Conservation (phyloP, 2,113 vertebrate genomes). For the Mormyrus lacerda region DNA sequence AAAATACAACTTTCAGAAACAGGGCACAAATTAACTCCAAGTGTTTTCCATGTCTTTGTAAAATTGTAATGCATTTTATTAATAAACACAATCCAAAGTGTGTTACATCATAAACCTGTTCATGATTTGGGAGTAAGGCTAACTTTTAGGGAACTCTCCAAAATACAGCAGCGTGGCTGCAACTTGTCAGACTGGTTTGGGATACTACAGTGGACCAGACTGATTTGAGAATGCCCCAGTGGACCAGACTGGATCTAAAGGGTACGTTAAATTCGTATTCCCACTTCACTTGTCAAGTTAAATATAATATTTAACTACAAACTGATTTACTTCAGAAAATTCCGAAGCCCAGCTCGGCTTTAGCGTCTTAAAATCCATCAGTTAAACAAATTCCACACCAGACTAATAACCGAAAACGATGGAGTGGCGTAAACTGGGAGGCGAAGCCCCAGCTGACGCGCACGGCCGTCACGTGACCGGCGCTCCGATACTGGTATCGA, state of each 20-base stretch:
- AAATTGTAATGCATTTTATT: not conserved
- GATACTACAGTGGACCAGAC: not conserved
- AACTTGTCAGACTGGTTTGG: not conserved
- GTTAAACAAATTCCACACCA: not conserved
- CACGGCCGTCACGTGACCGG: conserved; percentile 11
- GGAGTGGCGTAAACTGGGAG: not conserved
- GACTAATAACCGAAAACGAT: not conserved
- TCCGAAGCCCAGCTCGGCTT: not conserved
- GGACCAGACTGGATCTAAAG: not conserved
- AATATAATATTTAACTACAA: not conserved
- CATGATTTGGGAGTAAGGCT: not conserved
- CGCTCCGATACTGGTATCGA: conserved; percentile 30
- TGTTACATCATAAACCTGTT: not conserved
- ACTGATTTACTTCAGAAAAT: not conserved
- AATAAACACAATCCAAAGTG: not conserved
- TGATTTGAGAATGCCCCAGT: not conserved
- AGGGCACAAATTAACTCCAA: not conserved
- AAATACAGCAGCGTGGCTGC: not conserved
- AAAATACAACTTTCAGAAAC: not conserved
- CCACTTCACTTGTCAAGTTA: not conserved
- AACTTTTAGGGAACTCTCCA: not conserved
- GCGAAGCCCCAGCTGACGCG: not conserved
- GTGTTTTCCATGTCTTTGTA: not conserved
- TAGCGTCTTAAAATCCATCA: not conserved
- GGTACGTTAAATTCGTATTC: not conserved